These are phyloP conservation scores for Scolanthus callimorphus DNA, from an alignment of 92 coral and sea anemone genomes.

Conservation along the genomic window DNA sequence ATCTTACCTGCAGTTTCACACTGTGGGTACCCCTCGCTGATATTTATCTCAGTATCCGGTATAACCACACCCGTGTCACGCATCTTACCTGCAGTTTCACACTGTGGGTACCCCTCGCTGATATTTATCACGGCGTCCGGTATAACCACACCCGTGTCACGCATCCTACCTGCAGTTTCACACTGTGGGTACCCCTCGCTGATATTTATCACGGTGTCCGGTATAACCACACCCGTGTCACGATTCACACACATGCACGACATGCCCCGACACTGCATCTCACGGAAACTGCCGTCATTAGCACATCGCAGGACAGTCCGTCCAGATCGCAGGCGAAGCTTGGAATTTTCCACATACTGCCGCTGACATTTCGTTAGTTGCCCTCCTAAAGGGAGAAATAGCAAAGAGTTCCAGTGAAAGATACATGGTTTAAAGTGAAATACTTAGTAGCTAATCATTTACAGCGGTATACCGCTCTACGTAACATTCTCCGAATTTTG, in stretches of 20 bases:
- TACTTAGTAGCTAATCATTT: too few species aligned
- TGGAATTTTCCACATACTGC: conserved; percentile 40
- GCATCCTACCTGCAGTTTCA: conserved; percentile 40
- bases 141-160: too few species aligned
- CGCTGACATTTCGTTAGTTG: conserved; percentile 53
- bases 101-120: too few species aligned
- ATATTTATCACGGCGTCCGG: too few species aligned
- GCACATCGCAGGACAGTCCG: conserved; percentile 42
- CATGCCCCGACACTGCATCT: conserved; percentile 53
- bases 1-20: too few species aligned
- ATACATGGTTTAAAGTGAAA: too few species aligned
- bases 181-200: conserved; percentile 65
- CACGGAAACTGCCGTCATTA: conserved; percentile 48
- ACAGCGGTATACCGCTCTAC: too few species aligned
- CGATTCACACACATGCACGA: conserved; percentile 68
- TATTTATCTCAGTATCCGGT: conserved; percentile 63
- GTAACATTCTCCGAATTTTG: too few species aligned
- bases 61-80: conserved; percentile 57
- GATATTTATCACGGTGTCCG: conserved; percentile 42
- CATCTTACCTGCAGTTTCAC: too few species aligned
- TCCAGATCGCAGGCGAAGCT: conserved; percentile 15
- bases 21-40: conserved; percentile 62
- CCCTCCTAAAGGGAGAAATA: conserved; percentile 25
- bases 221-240: conserved; percentile 39
- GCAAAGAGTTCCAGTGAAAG: too few species aligned